phyloP scores from a whole-genome alignment of 2,888 invertebrate species.

The Noctua pronuba region DNA sequence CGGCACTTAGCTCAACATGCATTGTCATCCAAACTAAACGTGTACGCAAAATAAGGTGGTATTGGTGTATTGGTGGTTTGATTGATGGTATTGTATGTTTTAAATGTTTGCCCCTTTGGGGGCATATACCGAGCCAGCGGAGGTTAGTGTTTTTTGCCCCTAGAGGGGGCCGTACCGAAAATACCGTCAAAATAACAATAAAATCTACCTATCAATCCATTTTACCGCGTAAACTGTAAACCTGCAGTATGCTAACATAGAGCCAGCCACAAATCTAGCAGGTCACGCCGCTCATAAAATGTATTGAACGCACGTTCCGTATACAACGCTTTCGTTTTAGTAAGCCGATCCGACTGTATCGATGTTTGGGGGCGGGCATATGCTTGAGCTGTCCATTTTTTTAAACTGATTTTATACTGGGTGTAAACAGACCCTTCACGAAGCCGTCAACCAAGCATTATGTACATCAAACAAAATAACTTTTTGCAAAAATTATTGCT shows the following conservation, averaged over 20 bases:
- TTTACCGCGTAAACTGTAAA: neutral
- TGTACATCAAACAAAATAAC: no score
- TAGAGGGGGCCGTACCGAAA: neutral
- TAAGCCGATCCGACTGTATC: conserved; percentile 73
- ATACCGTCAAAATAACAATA: conserved; percentile 3
- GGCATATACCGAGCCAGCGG: neutral
- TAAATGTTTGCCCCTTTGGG: neutral
- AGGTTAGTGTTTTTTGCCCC: neutral
- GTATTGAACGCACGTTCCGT: conserved; percentile 83
- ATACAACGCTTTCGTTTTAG: conserved; percentile 74
- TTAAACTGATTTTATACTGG: no score
- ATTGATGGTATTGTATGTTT: no score
- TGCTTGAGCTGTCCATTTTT: conserved; percentile 28
- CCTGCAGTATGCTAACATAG: neutral
- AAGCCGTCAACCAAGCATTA: no score
- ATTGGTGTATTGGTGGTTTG: no score
- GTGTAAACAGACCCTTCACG: no score
- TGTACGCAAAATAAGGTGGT: no score
- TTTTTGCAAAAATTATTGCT: no score
- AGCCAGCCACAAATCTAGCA: conserved; percentile 14
- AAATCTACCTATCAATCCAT: conserved; percentile 9
- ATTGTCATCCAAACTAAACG: no score
- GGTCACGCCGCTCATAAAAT: conserved; percentile 78
- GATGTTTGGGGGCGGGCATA: conserved; percentile 63
- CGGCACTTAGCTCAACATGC: no score